These are phyloP conservation scores for Myotis daubentonii DNA, from an alignment of 2,797 vertebrate species.

Conservation along the genomic window DNA sequence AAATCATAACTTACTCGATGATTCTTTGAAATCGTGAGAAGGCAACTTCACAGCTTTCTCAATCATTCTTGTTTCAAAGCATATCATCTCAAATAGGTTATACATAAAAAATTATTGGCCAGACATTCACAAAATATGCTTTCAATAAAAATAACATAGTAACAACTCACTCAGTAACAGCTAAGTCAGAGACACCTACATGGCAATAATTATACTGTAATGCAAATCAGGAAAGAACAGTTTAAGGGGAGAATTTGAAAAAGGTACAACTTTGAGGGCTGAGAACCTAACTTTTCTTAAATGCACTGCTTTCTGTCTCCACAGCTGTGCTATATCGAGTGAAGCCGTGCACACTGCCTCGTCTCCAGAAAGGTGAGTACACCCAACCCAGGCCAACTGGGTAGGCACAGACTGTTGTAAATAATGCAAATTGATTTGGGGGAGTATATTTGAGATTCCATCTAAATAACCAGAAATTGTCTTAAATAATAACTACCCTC, in stretches of 20 bases:
- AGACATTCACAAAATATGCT: conserved; percentile 29
- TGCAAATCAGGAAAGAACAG: conserved; percentile 21
- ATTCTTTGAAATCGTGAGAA: conserved; percentile 45
- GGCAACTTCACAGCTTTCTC: conserved; percentile 6
- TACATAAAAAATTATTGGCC: conserved; percentile 18
- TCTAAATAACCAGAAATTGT: conserved; percentile 28
- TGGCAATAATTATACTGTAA: neutral
- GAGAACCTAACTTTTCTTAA: conserved; percentile 34
- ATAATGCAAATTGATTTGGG: neutral
- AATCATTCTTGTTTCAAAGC: conserved; percentile 18
- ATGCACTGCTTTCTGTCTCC: neutral
- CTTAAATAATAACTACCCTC: conserved; percentile 29
- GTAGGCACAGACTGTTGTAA: neutral
- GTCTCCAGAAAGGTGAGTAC: neutral
- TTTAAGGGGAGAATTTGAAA: neutral
- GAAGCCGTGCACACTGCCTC: neutral
- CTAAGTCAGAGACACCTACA: neutral
- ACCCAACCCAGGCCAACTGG: neutral
- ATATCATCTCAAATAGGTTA: neutral
- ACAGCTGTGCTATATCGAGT: neutral
- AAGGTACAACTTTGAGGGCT: neutral
- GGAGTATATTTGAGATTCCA: conserved; percentile 38
- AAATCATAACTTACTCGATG: neutral
- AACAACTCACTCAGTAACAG: neutral
- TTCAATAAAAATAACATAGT: conserved; percentile 35